These are phyloP conservation scores for Perizoma flavofasciatum DNA, from an alignment of 2,888 invertebrate genomes.

Conservation along the genomic window DNA sequence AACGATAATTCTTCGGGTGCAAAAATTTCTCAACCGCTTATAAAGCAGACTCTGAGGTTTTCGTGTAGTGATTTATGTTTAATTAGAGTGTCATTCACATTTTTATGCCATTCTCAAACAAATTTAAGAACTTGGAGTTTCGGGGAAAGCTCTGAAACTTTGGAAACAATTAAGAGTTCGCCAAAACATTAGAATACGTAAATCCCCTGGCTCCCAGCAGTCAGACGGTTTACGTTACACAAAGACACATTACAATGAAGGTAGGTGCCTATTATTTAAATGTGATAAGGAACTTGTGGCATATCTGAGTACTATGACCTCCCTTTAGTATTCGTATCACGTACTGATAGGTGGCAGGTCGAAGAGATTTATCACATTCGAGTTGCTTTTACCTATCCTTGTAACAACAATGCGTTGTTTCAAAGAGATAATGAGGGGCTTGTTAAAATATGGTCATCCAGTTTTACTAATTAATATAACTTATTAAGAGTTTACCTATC, in stretches of 20 bases:
- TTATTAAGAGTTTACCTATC: no score
- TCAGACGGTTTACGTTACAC: conserved; percentile 33
- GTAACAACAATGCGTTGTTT: conserved; percentile 22
- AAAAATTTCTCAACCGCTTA: conserved; percentile 68
- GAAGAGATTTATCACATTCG: conserved; percentile 51
- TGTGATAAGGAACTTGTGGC: conserved; percentile 49
- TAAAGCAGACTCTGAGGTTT: conserved; percentile 60
- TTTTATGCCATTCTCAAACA: conserved; percentile 61
- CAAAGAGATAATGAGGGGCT: conserved; percentile 11
- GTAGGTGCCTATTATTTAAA: conserved; percentile 36
- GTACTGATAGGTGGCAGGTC: conserved; percentile 49
- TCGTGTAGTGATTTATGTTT: conserved; percentile 74
- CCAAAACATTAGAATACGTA: conserved; percentile 44
- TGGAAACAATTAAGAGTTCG: conserved; percentile 56
- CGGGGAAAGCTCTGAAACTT: conserved; percentile 49
- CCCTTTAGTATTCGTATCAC: conserved; percentile 48
- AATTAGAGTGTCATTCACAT: conserved; percentile 70
- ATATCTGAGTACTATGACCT: conserved; percentile 56
- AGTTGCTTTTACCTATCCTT: conserved; percentile 34
- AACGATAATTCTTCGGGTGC: conserved; percentile 71
- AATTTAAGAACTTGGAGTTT: conserved; percentile 58
- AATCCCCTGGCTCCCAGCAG: conserved; percentile 37
- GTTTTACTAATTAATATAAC: not conserved
- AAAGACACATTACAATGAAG: conserved; percentile 35
- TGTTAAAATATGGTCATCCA: not conserved